phyloP scores from a whole-genome alignment of 2,797 vertebrate genomes.

The Ambastaia sidthimunki region DNA sequence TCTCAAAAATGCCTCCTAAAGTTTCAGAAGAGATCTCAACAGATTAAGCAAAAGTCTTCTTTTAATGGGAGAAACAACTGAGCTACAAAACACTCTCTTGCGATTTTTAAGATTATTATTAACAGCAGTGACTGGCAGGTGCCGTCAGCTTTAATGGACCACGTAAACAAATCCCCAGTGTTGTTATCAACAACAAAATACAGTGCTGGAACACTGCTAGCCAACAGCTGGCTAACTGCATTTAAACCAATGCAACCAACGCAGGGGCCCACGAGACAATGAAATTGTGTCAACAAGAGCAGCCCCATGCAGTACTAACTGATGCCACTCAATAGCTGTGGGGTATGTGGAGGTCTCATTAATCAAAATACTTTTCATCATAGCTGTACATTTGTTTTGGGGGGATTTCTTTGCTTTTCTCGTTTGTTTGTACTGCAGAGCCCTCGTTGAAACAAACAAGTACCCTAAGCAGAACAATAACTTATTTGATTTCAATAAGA shows the following conservation, averaged over 20 bases:
- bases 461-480: conserved; percentile 35
- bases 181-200: conserved; percentile 37
- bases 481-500: conserved; percentile 25
- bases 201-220: conserved; percentile 30
- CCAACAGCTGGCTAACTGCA: conserved; percentile 27
- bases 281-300: conserved; percentile 39
- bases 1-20: background rate
- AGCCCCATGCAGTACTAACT: conserved; percentile 43
- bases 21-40: background rate
- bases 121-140: conserved; percentile 12
- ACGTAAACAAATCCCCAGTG: background rate
- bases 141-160: conserved; percentile 5
- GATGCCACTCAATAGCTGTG: conserved; percentile 33
- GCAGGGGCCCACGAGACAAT: conserved; percentile 46
- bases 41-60: background rate
- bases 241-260: conserved; percentile 40
- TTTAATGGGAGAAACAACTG: background rate
- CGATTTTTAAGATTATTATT: background rate
- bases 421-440: conserved; percentile 13
- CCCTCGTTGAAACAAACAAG: conserved; percentile 30
- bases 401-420: conserved; percentile 20
- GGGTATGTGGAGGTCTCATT: conserved; percentile 38
- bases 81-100: background rate
- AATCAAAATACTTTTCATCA: conserved; percentile 33
- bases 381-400: conserved; percentile 27